Percentiles rank a stretch among this genome's conserved stretches.
Conservation (phyloP, 2,888 invertebrate species). For the Aproaerema taeniolella region DNA sequence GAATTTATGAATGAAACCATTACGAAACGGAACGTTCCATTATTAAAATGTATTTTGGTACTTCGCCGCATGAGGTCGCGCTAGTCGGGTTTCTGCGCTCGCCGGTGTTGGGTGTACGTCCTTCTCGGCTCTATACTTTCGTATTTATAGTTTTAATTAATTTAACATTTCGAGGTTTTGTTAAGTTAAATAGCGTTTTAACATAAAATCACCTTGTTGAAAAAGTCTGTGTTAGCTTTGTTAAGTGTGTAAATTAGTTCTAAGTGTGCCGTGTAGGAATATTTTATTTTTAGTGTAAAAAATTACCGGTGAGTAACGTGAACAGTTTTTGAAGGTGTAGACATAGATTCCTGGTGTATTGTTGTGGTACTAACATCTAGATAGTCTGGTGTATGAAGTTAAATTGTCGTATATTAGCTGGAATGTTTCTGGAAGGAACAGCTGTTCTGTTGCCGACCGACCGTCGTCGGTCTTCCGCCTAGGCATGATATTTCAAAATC, state of each 20-base stretch:
- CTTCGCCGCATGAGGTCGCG: conserved; percentile 45
- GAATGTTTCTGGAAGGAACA: conserved; percentile 22
- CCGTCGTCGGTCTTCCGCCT: no score
- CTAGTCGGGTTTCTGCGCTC: conserved; percentile 73
- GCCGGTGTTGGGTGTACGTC: conserved; percentile 52
- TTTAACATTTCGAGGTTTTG: conserved; percentile 10
- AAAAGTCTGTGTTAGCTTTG: conserved; percentile 17
- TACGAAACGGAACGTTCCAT: conserved; percentile 35
- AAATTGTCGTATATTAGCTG: no score
- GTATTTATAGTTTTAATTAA: conserved; percentile 46
- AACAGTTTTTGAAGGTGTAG: background rate
- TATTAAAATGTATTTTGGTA: conserved; percentile 45
- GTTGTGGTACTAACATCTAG: no score
- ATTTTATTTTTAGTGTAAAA: conserved; percentile 38
- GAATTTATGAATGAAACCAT: conserved; percentile 34
- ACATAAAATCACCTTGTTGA: conserved; percentile 16
- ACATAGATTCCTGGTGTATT: no score
- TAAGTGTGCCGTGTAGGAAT: conserved; percentile 38
- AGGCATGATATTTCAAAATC: no score
- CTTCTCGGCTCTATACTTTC: conserved; percentile 52
- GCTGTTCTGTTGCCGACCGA: conserved; percentile 25
- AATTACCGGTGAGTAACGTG: conserved; percentile 47
- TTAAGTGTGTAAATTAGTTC: conserved; percentile 38
- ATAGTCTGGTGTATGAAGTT: no score
- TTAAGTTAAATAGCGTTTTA: conserved; percentile 14